Evolutionary conservation across 1,140 invertebrate species (phyloP).

Genomic region (Homalodisca vitripennis): DNA sequence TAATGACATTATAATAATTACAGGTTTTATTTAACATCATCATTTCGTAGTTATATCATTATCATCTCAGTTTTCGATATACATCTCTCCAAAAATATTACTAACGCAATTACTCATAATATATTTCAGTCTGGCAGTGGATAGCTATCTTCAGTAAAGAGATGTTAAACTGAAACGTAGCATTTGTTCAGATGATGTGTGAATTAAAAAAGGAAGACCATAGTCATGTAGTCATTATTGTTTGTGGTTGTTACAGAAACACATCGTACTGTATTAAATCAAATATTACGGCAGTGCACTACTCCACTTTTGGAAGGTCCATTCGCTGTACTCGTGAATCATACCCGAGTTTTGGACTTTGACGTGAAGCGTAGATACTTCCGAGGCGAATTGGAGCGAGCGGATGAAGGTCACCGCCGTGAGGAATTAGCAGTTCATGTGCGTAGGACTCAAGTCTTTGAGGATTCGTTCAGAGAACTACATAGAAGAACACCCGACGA

Average conservation of each 20-base stretch:
- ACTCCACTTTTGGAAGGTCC: conserved; percentile 84
- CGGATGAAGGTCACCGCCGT: conserved; percentile 76
- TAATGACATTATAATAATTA: too few relatives aligned
- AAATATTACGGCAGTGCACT: conserved; percentile 86
- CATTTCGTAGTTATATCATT: too few relatives aligned
- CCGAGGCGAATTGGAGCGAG: conserved; percentile 78
- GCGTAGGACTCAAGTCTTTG: conserved; percentile 82
- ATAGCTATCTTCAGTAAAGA: too few relatives aligned
- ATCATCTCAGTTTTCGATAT: too few relatives aligned
- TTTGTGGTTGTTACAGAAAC: conserved; percentile 61
- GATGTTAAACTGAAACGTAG: too few relatives aligned
- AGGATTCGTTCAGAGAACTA: conserved; percentile 89
- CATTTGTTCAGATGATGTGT: too few relatives aligned
- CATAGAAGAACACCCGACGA: conserved; percentile 82
- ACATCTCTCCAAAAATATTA: too few relatives aligned
- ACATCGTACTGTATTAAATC: conserved; percentile 87
- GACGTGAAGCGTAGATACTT: conserved; percentile 92
- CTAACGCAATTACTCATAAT: too few relatives aligned
- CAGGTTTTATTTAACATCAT: too few relatives aligned
- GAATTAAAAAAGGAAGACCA: too few relatives aligned
- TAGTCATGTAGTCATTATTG: too few relatives aligned
- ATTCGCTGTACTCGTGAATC: conserved; percentile 87
- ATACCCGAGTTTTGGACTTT: conserved; percentile 87
- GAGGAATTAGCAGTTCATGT: conserved; percentile 92
- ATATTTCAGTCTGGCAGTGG: too few relatives aligned